Evolutionary conservation across 2,113 vertebrate species (phyloP), one percentile per base, ranked within the genome.

Genomic region (Apteryx mantelli): DNA sequence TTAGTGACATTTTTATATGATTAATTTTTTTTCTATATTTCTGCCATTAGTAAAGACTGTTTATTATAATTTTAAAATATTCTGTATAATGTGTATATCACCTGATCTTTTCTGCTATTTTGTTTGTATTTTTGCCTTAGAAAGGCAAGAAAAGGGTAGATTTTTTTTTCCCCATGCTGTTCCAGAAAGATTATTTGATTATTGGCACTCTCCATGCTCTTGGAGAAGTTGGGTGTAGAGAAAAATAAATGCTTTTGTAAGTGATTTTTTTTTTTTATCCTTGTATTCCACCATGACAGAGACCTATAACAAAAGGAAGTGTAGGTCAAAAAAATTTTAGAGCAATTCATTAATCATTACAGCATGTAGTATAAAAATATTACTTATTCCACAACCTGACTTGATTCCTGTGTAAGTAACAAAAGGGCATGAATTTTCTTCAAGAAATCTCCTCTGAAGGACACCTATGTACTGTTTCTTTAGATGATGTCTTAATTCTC

Each of bases 401-500:
- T 81, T 68, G 46, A 76, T 92, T 96, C 81, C 28, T 87, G 17
- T 40, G 48, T 61, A 95, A 93, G 75, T 82, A 82, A 42, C 71
- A 92, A 53, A 88, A 95, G 25, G 55, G 80, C 40, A 44, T 66
- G 55, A 56, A 50, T 78, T 75, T 70, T 92, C 74, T 94, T 93
- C 75, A 82, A 78, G 44, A 93, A 95, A 34, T 94, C 52, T 91
- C 87, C 83, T 48, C 66, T 79, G 24, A 46, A 91, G 18, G 50
- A 75, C 80, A 70, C 88, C 50, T 97, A 65, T 78, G 16, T 9
- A 34, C 26, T 55, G 10, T 52, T 92, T 82, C 65, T 87, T 88
- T 93, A 83, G 26, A 76, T 68, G 15, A 91, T 75, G 30, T 81
- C 81, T 94, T 95, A 96, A 96, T 94, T 94, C 55, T 36, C 52